Base-by-base conservation (phyloP, 1,140 invertebrate species). In the Harlomillsia oculata region DNA sequence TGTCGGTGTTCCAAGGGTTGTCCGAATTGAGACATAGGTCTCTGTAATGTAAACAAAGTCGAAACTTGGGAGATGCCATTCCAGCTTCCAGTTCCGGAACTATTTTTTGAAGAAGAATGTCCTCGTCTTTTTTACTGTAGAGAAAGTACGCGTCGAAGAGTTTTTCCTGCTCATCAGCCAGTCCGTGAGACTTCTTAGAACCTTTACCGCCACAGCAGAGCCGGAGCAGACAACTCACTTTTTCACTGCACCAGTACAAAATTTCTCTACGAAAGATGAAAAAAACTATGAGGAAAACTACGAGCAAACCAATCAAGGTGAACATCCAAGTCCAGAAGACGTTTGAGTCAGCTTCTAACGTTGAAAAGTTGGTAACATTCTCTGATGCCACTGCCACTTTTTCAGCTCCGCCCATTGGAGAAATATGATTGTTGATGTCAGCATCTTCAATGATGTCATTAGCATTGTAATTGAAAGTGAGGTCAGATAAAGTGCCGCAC, bases 91-190 rank as follows among this genome's bases (percentile, higher is more conserved):
- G 71, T 66, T 90, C 86, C 2, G 81, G 81, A 2, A 84, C 84
- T 36, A 96, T 76, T 8, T 84, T 85, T 62, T 89, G 83, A 25
- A 86, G 75, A 0, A 94, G 85, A 68, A 91, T 89, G 67, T 89
- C 82, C 67, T 92, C 87, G 72, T 96, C 91, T 71, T 91, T 89
- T 18, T 87, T 85, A 58, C 87, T 90, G 73, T 96, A 94, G 57
- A 89, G 84, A 3, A 96, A 82, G 71, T 92, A 94, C 32, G 87
- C 89, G 69, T 96, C 93, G 72, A 90, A 95, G 11, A 89, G 73
- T 65, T 90, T 90, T 67, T 89, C 85, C 4, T 14, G 18, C 18
- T 57, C 55, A 8, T 41, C 46, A 28, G 26, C n/a, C 9, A 26
- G 14, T 36, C 23, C 39, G 49, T 20, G 8, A 9, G 30, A 37